A percentile compares a stretch with the other conserved stretches of the same genome.
These are phyloP conservation scores for Pituophis catenifer DNA, from an alignment of 2,113 vertebrate genomes.

Conservation along the genomic window DNA sequence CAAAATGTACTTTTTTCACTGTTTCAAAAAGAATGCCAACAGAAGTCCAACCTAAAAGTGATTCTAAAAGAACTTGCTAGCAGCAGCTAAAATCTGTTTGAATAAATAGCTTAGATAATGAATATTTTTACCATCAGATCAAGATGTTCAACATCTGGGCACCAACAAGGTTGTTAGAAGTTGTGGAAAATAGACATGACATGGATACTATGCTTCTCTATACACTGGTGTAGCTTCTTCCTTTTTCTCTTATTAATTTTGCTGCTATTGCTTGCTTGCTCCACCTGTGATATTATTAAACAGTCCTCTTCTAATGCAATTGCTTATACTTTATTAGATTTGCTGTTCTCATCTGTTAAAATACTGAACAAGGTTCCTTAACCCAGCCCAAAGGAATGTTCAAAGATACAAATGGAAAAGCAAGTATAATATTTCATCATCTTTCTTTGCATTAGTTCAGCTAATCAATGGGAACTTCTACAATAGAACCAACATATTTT, in stretches of 20 bases:
- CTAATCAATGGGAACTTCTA: background rate
- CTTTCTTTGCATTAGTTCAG: too few species aligned
- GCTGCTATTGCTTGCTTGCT: background rate
- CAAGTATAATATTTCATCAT: background rate
- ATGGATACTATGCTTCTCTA: background rate
- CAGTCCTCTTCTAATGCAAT: background rate
- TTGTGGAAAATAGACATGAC: background rate
- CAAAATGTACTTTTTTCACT: background rate
- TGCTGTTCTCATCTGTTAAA: background rate
- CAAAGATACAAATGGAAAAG: background rate
- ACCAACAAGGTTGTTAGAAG: background rate
- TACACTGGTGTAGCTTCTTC: background rate
- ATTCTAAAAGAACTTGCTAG: background rate
- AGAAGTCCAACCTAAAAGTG: background rate
- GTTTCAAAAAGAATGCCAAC: background rate
- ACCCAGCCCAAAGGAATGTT: background rate
- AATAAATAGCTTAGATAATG: background rate
- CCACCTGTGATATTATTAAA: background rate
- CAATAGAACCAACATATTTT: too few species aligned
- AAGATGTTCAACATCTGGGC: background rate
- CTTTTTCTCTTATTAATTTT: background rate
- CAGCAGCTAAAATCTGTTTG: background rate
- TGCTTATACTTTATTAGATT: background rate
- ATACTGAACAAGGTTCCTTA: background rate
- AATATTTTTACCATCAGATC: background rate